Conservation (phyloP, 2,113 vertebrate genomes). For the Eudyptes chrysolophus region DNA sequence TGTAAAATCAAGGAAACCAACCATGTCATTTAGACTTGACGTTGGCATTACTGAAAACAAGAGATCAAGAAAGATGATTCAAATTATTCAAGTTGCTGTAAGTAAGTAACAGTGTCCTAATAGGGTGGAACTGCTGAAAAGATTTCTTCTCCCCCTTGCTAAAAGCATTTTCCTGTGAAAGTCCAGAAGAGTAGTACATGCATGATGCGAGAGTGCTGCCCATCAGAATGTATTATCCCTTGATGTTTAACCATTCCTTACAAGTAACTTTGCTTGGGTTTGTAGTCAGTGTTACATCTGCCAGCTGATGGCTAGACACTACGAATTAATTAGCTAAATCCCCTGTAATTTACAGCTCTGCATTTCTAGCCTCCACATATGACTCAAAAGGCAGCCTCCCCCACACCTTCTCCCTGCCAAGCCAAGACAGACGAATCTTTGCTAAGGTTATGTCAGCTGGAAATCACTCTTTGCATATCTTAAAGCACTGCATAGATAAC, state of each 20-base stretch:
- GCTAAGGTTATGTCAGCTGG: constrained; percentile 44
- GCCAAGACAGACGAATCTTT: not conserved
- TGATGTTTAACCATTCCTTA: constrained; percentile 5
- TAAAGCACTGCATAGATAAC: not conserved
- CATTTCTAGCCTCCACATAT: not conserved
- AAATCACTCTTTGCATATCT: constrained; percentile 49
- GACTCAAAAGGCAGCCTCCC: constrained; percentile 10
- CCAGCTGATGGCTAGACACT: constrained; percentile 36
- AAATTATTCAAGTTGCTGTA: not conserved
- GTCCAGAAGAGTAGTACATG: not conserved
- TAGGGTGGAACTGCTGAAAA: not conserved
- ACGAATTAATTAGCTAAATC: constrained; percentile 65
- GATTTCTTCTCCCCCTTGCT: not conserved
- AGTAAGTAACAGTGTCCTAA: not conserved
- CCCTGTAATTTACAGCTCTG: constrained; percentile 1
- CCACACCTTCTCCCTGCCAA: not conserved
- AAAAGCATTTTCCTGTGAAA: not conserved
- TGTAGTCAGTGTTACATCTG: constrained; percentile 3
- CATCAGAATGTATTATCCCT: not conserved
- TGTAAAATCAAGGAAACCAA: not conserved
- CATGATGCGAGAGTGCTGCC: not conserved
- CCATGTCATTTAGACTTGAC: not conserved
- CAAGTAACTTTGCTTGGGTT: not conserved
- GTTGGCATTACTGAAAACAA: not conserved
- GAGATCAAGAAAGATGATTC: not conserved